phyloP scores from a whole-genome alignment of 1,140 invertebrate species.

The Nylanderia fulva region DNA sequence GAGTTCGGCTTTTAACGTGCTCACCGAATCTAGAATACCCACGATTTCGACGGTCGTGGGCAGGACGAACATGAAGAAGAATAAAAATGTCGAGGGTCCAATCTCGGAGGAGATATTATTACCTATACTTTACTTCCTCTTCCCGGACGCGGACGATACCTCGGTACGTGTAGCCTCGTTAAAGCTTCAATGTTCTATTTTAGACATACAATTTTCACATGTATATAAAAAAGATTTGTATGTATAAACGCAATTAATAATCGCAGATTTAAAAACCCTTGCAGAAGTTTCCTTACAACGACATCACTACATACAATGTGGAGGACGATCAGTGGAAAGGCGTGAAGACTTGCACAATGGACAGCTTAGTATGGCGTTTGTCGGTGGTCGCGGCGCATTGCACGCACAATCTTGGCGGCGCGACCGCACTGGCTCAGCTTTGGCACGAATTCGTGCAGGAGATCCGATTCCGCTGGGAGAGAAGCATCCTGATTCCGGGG shows the following conservation, averaged over 20 bases:
- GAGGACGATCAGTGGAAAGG: slow-evolving; percentile 84
- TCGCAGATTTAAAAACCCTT: slow-evolving; percentile 46
- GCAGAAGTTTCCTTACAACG: slow-evolving; percentile 82
- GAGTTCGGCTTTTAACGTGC: slow-evolving; percentile 84
- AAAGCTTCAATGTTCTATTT: not conserved
- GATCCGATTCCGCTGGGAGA: slow-evolving; percentile 96
- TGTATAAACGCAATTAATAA: not conserved
- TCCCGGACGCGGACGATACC: slow-evolving; percentile 94
- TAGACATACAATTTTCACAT: not conserved
- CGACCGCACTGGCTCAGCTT: slow-evolving; percentile 93
- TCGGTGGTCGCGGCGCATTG: slow-evolving; percentile 93
- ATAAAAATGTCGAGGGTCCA: slow-evolving; percentile 88
- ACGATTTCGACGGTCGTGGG: slow-evolving; percentile 86
- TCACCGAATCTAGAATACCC: slow-evolving; percentile 88
- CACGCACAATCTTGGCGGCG: slow-evolving; percentile 92
- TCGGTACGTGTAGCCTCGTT: slow-evolving; percentile 79
- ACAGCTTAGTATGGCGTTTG: slow-evolving; percentile 94
- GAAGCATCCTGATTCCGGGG: slow-evolving; percentile 92
- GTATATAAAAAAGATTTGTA: not conserved
- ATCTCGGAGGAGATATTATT: slow-evolving; percentile 92
- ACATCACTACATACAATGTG: slow-evolving; percentile 71
- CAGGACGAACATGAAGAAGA: slow-evolving; percentile 83
- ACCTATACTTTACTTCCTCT: slow-evolving; percentile 93
- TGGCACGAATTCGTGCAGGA: slow-evolving; percentile 97
- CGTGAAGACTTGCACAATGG: slow-evolving; percentile 92